Base-by-base conservation (phyloP, 2,797 vertebrate genomes). In the Paratrypauchen microcephalus region DNA sequence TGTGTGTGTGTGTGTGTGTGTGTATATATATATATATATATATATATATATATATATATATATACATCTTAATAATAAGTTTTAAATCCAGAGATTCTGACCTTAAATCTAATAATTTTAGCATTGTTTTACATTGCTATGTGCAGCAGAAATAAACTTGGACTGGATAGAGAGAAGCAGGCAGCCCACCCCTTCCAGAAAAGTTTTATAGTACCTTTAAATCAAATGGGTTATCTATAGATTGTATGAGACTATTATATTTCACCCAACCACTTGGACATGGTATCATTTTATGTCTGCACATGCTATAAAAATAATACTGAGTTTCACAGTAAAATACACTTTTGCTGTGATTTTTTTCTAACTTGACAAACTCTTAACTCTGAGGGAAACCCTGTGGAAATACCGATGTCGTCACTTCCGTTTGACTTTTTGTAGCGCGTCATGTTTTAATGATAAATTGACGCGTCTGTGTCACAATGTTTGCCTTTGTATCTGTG, bases 381-480 rank as follows among this genome's bases (percentile, higher is more conserved):
- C 62, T 41, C 76, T 23, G 71, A 87, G 87, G 88, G 91, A 87
- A 91, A 84, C 70, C 88, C 89, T 66, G 86, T 85, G 90, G 92
- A 94, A 92, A 87, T 87, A 86, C 88, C 88, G 84, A 83, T 0
- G 5, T 50, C 91, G 87, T 93, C 88, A 93, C 77, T 85, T 93
- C 90, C 86, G 24, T 8, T 7, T 45, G 76, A 79, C 65, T 77
- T 52, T 81, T n/a, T 23, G 52, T 56, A 6, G 50, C 16, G 68
- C 60, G 56, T 86, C 74, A 73, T 62, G 5, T 11, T 67, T 64
- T 2, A 69, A 41, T 62, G 18, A n/a, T 2, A 24, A 52, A 66
- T 66, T 65, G 48, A 52, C 50, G 28, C 32, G 6, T 52, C 18
- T n/a, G 48, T 66, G 48, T 8, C 19, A 36, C 47, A 52, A 18